A percentile compares a stretch with the other conserved stretches of the same genome.
phyloP scores from a whole-genome alignment of 2,113 vertebrate genomes.

The Colius striatus region DNA sequence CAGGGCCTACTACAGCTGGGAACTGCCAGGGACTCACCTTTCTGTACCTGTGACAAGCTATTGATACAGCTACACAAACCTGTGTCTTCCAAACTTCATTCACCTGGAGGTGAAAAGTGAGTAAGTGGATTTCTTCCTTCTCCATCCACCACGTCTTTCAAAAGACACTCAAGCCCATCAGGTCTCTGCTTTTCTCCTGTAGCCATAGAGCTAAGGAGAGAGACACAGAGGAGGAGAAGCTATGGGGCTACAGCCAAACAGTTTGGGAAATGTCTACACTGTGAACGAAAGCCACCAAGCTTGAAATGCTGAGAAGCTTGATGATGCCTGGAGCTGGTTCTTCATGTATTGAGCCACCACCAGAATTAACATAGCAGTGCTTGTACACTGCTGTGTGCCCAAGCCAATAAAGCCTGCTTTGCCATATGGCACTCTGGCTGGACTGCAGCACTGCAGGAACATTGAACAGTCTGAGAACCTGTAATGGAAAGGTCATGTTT shows the following conservation, averaged over 20 bases:
- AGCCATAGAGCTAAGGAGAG: neutral
- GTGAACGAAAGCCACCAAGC: neutral
- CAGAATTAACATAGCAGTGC: neutral
- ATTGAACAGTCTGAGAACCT: accelerated
- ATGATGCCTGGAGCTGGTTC: neutral
- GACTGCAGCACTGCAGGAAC: neutral
- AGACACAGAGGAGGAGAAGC: neutral
- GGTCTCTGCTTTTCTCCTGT: neutral
- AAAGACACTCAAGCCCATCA: neutral
- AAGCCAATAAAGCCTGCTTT: neutral
- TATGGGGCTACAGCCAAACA: neutral
- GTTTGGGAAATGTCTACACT: neutral
- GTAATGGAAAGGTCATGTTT: too few species aligned
- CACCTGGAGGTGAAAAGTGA: neutral
- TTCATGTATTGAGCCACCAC: neutral
- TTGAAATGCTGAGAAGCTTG: neutral
- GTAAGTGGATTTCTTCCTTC: neutral
- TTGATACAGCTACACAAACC: neutral
- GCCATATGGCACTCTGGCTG: neutral
- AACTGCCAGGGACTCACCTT: neutral
- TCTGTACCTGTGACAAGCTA: neutral
- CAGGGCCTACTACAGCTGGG: neutral
- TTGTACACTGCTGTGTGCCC: too few species aligned
- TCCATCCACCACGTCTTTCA: neutral
- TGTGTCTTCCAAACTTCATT: neutral